A percentile compares a stretch with the other conserved stretches of the same genome.
These are phyloP conservation scores for Yponomeuta malinellus DNA, from an alignment of 2,888 invertebrate genomes.

Conservation along the genomic window DNA sequence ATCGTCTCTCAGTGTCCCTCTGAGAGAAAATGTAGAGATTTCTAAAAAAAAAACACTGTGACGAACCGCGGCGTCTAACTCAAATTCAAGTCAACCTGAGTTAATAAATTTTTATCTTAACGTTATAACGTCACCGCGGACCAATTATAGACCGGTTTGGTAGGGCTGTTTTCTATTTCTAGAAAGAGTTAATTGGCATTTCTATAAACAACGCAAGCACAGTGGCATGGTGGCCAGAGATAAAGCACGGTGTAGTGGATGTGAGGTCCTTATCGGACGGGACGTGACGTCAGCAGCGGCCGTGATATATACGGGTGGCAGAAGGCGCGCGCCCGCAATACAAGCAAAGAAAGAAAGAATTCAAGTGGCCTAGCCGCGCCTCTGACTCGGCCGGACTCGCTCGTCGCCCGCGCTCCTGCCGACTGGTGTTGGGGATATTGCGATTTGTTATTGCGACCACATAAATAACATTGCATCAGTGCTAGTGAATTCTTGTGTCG, in stretches of 20 bases:
- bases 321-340: constrained; percentile 63
- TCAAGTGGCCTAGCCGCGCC: not conserved
- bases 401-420: constrained; percentile 4
- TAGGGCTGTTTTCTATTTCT: not conserved
- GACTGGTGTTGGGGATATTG: constrained; percentile 33
- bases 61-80: no score
- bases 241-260: constrained; percentile 36
- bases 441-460: constrained; percentile 21
- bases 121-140: not conserved
- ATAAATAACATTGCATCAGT: constrained; percentile 35
- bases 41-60: no score
- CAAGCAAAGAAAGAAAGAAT: constrained; percentile 30
- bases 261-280: constrained; percentile 29
- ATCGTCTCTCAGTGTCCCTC: no score
- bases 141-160: not conserved
- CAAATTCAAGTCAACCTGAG: no score
- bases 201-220: not conserved
- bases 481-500: constrained; percentile 47
- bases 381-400: not conserved
- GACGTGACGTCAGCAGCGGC: constrained; percentile 51
- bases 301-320: constrained; percentile 55
- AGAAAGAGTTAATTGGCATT: not conserved
- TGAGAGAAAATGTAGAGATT: no score
- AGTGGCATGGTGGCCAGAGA: not conserved
- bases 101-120: not conserved